phyloP scores from a whole-genome alignment of 2,888 invertebrate genomes.

The Teleiodes luculella region DNA sequence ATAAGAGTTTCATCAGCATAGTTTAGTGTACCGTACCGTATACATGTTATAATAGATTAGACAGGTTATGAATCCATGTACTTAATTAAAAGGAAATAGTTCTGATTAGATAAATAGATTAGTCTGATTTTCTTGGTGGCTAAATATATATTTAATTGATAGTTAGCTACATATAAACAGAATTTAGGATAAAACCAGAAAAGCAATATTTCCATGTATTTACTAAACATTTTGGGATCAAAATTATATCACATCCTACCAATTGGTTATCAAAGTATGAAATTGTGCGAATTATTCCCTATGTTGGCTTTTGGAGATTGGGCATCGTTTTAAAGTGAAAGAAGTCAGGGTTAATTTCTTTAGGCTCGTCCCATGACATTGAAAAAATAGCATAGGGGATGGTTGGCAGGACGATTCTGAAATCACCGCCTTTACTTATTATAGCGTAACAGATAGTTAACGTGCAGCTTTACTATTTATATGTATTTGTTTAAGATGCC shows the following conservation, averaged over 20 bases:
- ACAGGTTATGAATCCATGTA: constrained; percentile 40
- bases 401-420: constrained; percentile 1
- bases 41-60: constrained; percentile 24
- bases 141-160: neutral
- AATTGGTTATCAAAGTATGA: neutral
- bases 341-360: too few species aligned
- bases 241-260: constrained; percentile 34
- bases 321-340: too few species aligned
- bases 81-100: constrained; percentile 66
- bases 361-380: neutral
- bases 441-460: constrained; percentile 38
- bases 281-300: neutral
- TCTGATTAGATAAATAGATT: constrained; percentile 57
- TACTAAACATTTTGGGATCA: constrained; percentile 57
- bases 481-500: constrained; percentile 72
- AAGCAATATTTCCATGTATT: neutral
- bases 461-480: constrained; percentile 77
- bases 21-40: constrained; percentile 16
- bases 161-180: neutral
- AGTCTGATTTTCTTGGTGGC: constrained; percentile 7
- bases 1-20: constrained; percentile 6
- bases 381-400: neutral
- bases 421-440: constrained; percentile 6
- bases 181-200: neutral
- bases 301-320: too few species aligned